A percentile compares a stretch with the other conserved stretches of the same genome.
These are phyloP conservation scores for Erebia epiphron DNA, from an alignment of 2,888 invertebrate genomes.

Conservation along the genomic window DNA sequence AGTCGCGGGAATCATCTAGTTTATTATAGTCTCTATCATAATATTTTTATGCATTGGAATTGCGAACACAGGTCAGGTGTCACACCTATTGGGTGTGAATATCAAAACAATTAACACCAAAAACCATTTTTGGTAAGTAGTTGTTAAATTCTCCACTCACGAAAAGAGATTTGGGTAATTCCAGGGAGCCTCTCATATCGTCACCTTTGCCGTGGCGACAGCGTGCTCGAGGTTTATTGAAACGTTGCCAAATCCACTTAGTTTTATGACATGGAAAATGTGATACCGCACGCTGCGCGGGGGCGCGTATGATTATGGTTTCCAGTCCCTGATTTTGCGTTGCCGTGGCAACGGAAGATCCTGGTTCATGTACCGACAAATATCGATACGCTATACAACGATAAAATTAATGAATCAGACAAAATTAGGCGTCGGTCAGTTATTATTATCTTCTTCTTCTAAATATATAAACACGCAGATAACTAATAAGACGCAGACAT, in stretches of 20 bases:
- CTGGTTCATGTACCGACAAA: not conserved
- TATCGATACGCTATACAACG: not conserved
- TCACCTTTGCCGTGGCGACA: constrained; percentile 44
- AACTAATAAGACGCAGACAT: too few relatives aligned
- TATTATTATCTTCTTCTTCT: too few relatives aligned
- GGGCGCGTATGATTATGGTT: constrained; percentile 45
- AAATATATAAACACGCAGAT: too few relatives aligned
- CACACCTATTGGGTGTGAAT: not conserved
- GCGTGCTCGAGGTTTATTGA: constrained; percentile 66
- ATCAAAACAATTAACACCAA: not conserved
- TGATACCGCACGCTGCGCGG: constrained; percentile 54
- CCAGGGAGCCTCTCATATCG: constrained; percentile 38
- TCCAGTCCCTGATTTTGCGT: constrained; percentile 47
- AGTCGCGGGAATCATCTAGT: too few relatives aligned
- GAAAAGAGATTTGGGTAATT: constrained; percentile 26
- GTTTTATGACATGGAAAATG: constrained; percentile 76
- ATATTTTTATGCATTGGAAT: not conserved
- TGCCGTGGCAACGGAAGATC: constrained; percentile 42
- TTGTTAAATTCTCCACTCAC: constrained; percentile 16
- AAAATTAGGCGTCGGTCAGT: not conserved
- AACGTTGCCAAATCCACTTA: constrained; percentile 77
- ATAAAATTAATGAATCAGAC: not conserved
- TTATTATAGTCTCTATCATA: not conserved
- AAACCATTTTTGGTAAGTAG: not conserved
- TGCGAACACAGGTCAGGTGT: not conserved